Conservation (phyloP, 2,113 vertebrate species). For the Meles meles region DNA sequence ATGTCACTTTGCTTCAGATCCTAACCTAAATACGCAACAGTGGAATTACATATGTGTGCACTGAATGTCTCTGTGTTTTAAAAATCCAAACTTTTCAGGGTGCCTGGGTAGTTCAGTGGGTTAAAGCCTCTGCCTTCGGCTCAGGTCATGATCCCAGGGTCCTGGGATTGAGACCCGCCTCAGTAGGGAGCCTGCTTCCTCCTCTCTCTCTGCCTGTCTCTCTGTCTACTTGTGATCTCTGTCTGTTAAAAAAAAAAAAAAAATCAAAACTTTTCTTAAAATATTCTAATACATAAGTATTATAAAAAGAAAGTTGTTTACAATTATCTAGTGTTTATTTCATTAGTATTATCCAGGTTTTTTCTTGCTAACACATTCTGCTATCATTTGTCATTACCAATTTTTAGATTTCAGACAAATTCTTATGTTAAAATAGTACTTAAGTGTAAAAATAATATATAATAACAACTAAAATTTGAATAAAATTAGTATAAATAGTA, state of each 20-base stretch:
- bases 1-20: neutral
- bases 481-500: neutral
- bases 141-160: too few relatives aligned
- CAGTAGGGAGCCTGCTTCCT: too few relatives aligned
- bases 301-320: neutral
- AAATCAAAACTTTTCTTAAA: neutral
- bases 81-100: neutral
- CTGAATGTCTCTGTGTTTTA: neutral
- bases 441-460: neutral
- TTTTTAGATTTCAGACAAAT: neutral
- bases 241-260: neutral
- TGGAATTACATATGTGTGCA: neutral
- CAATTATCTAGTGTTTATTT: neutral
- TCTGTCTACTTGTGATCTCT: too few relatives aligned
- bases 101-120: too few relatives aligned
- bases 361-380: neutral
- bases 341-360: neutral
- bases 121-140: too few relatives aligned
- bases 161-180: too few relatives aligned
- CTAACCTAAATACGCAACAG: neutral
- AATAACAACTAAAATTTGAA: neutral
- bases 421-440: neutral
- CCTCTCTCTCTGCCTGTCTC: too few relatives aligned
- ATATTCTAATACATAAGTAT: neutral
- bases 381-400: neutral